A percentile compares a stretch with the other conserved stretches of the same genome.
Evolutionary conservation across 2,888 invertebrate genomes (phyloP).

Genomic region (Campoplex capitator): DNA sequence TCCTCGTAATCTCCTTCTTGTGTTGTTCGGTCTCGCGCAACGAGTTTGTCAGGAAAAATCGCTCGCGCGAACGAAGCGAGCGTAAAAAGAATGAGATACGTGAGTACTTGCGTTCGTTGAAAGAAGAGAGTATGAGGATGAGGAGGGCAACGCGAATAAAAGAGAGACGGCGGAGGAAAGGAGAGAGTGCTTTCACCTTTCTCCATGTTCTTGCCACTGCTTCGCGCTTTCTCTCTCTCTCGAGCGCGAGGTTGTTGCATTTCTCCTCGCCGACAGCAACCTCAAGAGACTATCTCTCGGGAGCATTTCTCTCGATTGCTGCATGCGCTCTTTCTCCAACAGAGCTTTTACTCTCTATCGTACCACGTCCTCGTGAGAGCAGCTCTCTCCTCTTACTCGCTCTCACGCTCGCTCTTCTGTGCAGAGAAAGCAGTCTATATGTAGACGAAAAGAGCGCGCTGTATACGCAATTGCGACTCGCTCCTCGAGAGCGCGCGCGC

Average conservation of each 20-base stretch:
- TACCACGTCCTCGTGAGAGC: conserved; percentile 33
- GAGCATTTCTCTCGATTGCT: conserved; percentile 57
- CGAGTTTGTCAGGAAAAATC: conserved; percentile 56
- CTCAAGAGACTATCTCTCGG: conserved; percentile 30
- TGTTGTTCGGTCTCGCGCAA: conserved; percentile 30
- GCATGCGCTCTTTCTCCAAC: conserved; percentile 62
- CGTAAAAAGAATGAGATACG: conserved; percentile 50
- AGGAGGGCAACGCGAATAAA: conserved; percentile 40
- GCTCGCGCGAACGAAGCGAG: conserved; percentile 48
- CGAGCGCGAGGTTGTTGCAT: conserved; percentile 37
- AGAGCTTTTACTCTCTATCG: conserved; percentile 84
- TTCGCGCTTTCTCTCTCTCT: conserved; percentile 42
- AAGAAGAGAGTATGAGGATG: conserved; percentile 31
- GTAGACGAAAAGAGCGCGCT: conserved; percentile 18
- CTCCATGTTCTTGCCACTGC: conserved; percentile 73
- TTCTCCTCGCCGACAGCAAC: conserved; percentile 44
- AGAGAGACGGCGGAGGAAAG: neutral
- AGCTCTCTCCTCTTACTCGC: neutral
- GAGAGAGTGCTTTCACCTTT: conserved; percentile 84
- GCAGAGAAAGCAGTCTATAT: conserved; percentile 66
- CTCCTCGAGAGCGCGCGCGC: conserved; percentile 8
- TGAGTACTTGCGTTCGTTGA: conserved; percentile 55
- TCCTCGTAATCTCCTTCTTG: conserved; percentile 19
- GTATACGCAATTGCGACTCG: conserved; percentile 43
- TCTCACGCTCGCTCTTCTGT: conserved; percentile 56